A percentile compares a stretch with the other conserved stretches of the same genome.
phyloP scores from a whole-genome alignment of 2,888 invertebrate genomes.

The Marronus borbonicus region DNA sequence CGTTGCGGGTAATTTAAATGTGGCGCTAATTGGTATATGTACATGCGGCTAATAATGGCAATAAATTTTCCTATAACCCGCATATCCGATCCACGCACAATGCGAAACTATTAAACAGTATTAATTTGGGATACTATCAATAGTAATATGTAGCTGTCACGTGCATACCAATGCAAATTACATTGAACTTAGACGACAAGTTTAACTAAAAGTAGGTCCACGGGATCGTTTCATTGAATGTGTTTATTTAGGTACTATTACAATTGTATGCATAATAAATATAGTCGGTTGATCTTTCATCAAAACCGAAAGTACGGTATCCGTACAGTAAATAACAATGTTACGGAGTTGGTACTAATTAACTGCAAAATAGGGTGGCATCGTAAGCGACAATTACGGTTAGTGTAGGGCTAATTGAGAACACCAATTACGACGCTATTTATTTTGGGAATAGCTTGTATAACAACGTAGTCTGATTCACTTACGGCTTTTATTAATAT shows the following conservation, averaged over 20 bases:
- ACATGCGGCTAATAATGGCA: constrained; percentile 23
- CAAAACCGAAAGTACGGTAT: neutral
- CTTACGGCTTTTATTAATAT: neutral
- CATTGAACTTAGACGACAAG: neutral
- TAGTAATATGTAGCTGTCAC: neutral
- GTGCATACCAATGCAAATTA: neutral
- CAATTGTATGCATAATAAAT: too few relatives aligned
- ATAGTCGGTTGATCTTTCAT: neutral
- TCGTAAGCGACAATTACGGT: constrained; percentile 30
- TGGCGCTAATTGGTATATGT: constrained; percentile 23
- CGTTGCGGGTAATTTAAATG: constrained; percentile 27
- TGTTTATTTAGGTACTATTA: too few relatives aligned
- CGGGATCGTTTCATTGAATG: too few relatives aligned
- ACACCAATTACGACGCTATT: constrained; percentile 10
- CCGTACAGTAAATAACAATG: neutral
- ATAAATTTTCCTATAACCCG: constrained; percentile 14
- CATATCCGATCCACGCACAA: constrained; percentile 28
- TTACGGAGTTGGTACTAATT: constrained; percentile 16
- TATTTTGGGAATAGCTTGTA: neutral
- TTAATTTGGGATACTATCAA: constrained; percentile 3
- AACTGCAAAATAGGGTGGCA: constrained; percentile 3
- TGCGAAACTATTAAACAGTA: constrained; percentile 16
- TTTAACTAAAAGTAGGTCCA: neutral
- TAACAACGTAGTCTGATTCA: neutral
- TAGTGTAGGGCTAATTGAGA: constrained; percentile 10